Percentiles rank a stretch among this genome's conserved stretches.
These are phyloP conservation scores for Drosophila cracens DNA, from an alignment of 2,888 invertebrate species.

Conservation along the genomic window DNA sequence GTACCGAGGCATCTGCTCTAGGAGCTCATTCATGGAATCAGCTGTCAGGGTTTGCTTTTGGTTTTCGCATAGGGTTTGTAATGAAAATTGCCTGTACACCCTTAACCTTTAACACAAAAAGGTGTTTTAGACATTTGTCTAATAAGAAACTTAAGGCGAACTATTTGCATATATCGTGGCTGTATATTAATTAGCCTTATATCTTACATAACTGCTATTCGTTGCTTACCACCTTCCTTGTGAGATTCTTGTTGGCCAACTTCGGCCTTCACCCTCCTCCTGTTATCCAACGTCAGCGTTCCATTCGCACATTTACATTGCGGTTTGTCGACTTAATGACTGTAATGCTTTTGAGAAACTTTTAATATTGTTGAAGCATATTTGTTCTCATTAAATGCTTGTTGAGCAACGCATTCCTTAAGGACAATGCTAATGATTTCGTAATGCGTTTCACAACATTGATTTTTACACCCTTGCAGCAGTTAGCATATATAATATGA, in stretches of 20 bases:
- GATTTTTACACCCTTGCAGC: background rate
- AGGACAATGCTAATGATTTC: background rate
- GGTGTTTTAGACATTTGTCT: background rate
- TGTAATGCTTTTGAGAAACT: background rate
- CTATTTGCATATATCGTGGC: no score
- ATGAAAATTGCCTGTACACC: constrained; percentile 3
- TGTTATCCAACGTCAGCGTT: background rate
- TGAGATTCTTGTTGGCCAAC: background rate
- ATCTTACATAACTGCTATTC: background rate
- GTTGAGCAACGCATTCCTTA: background rate
- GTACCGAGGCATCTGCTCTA: constrained; percentile 30
- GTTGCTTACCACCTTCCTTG: background rate
- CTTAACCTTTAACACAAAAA: background rate
- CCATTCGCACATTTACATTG: background rate
- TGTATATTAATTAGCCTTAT: background rate
- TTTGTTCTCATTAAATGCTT: background rate
- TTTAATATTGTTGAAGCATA: background rate
- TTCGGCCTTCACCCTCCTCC: background rate
- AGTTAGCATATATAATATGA: background rate
- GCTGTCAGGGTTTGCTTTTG: background rate
- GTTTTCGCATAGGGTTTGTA: background rate
- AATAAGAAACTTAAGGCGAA: background rate
- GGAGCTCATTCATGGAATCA: constrained; percentile 5
- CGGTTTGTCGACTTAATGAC: background rate
- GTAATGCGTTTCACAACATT: background rate